phyloP scores from a whole-genome alignment of 2,888 invertebrate species.

The Latrodectus elegans region DNA sequence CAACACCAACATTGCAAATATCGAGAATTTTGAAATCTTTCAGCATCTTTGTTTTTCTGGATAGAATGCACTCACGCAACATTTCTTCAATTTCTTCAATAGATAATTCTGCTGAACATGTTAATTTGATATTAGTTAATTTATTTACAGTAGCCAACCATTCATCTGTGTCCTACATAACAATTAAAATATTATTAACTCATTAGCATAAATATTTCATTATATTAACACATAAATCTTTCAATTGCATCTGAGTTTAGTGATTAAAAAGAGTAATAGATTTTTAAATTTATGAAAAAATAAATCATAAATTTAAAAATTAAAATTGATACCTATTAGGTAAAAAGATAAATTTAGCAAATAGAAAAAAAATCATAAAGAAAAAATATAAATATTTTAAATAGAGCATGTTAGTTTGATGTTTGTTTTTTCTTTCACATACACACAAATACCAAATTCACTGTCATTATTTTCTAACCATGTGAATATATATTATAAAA shows the following conservation, averaged over 20 bases:
- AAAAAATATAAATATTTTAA: too few relatives aligned
- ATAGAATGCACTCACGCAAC: constrained; percentile 32
- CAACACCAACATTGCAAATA: constrained; percentile 55
- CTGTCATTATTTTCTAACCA: too few relatives aligned
- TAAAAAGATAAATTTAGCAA: too few relatives aligned
- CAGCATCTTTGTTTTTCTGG: constrained; percentile 45
- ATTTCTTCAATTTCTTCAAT: constrained; percentile 46
- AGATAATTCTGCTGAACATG: constrained; percentile 42
- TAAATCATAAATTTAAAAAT: background rate
- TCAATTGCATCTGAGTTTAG: too few relatives aligned
- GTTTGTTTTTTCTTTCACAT: too few relatives aligned
- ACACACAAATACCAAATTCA: too few relatives aligned
- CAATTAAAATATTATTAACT: background rate
- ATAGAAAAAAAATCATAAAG: too few relatives aligned
- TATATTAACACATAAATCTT: too few relatives aligned
- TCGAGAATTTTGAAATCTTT: constrained; percentile 58
- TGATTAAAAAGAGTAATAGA: background rate
- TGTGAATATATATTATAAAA: too few relatives aligned
- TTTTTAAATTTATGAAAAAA: background rate
- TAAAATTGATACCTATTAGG: background rate
- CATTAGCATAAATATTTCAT: background rate
- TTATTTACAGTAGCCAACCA: constrained; percentile 49
- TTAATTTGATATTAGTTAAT: constrained; percentile 44
- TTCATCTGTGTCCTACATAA: constrained; percentile 42
- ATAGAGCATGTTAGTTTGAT: too few relatives aligned